Percentiles rank a stretch among this genome's conserved stretches.
Conservation (phyloP, 37 sponge, comb jelly and placozoan genomes). For the Aplysina aerophoba region DNA sequence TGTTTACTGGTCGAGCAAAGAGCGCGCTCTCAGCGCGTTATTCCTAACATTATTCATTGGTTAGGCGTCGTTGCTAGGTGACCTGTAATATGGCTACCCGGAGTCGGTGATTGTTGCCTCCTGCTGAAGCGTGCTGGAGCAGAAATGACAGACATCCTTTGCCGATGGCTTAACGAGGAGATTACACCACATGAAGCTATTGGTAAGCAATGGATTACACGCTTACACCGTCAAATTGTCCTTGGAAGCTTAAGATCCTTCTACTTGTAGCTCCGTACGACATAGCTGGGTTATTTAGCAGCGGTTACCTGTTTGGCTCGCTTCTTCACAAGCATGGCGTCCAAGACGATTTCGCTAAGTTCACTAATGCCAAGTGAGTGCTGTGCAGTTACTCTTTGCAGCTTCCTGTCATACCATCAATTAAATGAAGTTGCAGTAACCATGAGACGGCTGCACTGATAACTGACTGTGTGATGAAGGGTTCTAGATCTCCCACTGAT, state of each 20-base stretch:
- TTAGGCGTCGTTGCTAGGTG: too few relatives aligned
- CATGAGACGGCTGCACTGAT: too few relatives aligned
- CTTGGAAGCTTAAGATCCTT: background rate
- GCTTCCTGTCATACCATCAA: background rate
- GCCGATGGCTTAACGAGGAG: slow-evolving; percentile 93
- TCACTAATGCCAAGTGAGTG: slow-evolving; percentile 18
- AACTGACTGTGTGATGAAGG: background rate
- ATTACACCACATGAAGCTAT: slow-evolving; percentile 53
- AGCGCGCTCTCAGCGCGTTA: background rate
- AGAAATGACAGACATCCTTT: slow-evolving; percentile 92
- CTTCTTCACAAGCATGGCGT: slow-evolving; percentile 81
- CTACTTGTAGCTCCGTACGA: slow-evolving; percentile 36
- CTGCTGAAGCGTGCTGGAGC: too few relatives aligned
- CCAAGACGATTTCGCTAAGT: slow-evolving; percentile 69
- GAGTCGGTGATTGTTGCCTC: too few relatives aligned
- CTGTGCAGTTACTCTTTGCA: background rate
- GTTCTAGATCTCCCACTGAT: background rate
- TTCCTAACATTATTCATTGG: too few relatives aligned
- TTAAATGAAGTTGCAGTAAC: background rate
- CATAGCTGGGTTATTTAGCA: slow-evolving; percentile 73
- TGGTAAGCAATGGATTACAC: slow-evolving; percentile 51
- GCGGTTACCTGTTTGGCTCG: slow-evolving; percentile 87
- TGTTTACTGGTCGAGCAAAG: background rate
- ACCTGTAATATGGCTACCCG: too few relatives aligned
- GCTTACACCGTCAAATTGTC: background rate